Base-by-base conservation (phyloP, 1,140 invertebrate species). In the Thrips palmi region DNA sequence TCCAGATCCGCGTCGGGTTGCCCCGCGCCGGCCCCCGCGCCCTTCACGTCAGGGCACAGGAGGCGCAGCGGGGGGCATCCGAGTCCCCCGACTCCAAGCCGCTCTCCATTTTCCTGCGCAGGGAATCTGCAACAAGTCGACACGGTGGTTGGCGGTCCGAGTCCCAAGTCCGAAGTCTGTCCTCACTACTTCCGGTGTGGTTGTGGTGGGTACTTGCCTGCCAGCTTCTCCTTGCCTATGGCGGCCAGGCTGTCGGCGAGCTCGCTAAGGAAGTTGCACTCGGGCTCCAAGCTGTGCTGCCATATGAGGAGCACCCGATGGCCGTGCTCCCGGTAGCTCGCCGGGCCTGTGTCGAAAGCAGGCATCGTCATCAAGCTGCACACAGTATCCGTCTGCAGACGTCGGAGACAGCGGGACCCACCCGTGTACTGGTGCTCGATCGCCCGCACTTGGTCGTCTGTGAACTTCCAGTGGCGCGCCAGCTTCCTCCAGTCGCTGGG, bases 371-470 rank as follows among this genome's bases (percentile, higher is more conserved):
- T 4, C n/a, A 40, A 5, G 28, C 29, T 27, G 29, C 18, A 35
- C 4, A 35, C 6, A 5, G 22, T 32, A 32, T 7, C 7, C 17
- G n/a, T 11, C 5, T 6, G 14, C 6, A 6, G 5, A 14, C 6
- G 7, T 7, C 17, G 6, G 30, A 32, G 11, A 32, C 7, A 7
- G 8, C 10, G 7, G 7, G 14, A 10, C 12, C 25, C 14, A 77
- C 74, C 74, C 41, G 71, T 76, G 45, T 78, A 77, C 49, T 81
- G 74, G 52, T 79, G 74, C 53, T 79, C 74, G 42, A 81, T 77
- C 10, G 75, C 73, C 45, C 62, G 63, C 25, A 79, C 72, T 49
- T 79, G 75, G 28, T 78, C 74, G 29, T 71, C 62, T 0, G 72
- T 75, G 51, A 81, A 79, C 21, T 69, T 65, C 74, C 76, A 79